Percentiles rank a stretch among this genome's conserved stretches.
Conservation (phyloP, 2,888 invertebrate species). For the Dusona sp. region DNA sequence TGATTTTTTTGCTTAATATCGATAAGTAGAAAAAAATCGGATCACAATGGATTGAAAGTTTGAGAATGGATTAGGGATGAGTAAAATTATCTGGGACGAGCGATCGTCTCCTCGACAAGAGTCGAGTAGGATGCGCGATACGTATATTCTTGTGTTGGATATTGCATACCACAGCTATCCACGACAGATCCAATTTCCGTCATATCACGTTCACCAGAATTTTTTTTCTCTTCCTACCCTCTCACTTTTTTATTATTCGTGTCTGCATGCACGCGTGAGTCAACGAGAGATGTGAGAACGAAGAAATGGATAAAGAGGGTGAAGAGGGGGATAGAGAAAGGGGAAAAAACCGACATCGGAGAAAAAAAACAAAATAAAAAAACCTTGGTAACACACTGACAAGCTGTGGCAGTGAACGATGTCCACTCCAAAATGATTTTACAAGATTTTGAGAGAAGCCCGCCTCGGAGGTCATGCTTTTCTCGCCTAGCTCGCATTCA, state of each 20-base stretch:
- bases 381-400: slow-evolving; percentile 38
- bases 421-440: slow-evolving; percentile 62
- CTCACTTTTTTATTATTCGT: slow-evolving; percentile 11
- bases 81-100: slow-evolving; percentile 13
- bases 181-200: slow-evolving; percentile 66
- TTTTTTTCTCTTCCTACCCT: slow-evolving; percentile 13
- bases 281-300: neutral
- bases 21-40: neutral
- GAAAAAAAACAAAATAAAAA: slow-evolving; percentile 18
- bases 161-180: slow-evolving; percentile 57
- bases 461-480: slow-evolving; percentile 12
- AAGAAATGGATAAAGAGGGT: slow-evolving; percentile 22
- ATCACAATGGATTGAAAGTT: neutral
- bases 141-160: slow-evolving; percentile 43
- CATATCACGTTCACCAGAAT: slow-evolving; percentile 54
- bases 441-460: slow-evolving; percentile 49
- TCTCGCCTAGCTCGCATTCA: neutral
- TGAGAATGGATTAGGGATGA: slow-evolving; percentile 2
- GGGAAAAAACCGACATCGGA: neutral
- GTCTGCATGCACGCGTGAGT: neutral
- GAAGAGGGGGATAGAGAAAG: neutral
- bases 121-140: slow-evolving; percentile 41
- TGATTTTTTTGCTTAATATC: neutral
- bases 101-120: slow-evolving; percentile 27
- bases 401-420: slow-evolving; percentile 47